These are phyloP conservation scores for Ciconia boyciana DNA, from an alignment of 2,113 vertebrate species.

Conservation along the genomic window DNA sequence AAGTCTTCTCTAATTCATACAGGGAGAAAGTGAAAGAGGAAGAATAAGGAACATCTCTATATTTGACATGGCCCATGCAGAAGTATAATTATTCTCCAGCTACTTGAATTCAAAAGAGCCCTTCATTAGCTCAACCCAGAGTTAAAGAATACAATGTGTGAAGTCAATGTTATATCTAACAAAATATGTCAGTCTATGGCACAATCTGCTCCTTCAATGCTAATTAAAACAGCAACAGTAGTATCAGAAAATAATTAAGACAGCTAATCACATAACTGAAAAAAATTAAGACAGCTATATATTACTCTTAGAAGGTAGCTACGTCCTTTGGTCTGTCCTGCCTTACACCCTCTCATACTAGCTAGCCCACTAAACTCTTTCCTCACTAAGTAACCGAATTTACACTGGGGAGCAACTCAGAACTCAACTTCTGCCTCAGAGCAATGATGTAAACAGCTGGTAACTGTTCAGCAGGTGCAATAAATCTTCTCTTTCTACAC, in stretches of 20 bases:
- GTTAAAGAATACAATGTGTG: neutral
- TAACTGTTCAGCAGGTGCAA: neutral
- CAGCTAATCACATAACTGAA: neutral
- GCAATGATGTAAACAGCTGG: neutral
- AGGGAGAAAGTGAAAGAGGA: neutral
- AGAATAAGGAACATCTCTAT: neutral
- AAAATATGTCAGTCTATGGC: neutral
- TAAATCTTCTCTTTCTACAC: neutral
- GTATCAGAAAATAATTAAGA: neutral
- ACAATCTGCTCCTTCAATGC: neutral
- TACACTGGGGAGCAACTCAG: neutral
- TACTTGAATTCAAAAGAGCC: neutral
- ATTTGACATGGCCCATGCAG: neutral
- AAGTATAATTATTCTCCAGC: neutral
- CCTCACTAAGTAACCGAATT: neutral
- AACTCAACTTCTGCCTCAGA: neutral
- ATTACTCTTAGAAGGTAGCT: neutral
- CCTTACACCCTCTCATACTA: neutral
- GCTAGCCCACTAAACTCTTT: neutral
- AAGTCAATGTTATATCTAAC: neutral
- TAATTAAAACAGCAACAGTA: neutral
- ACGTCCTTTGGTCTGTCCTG: neutral
- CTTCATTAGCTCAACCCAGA: neutral
- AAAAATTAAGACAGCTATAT: neutral
- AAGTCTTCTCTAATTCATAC: neutral